Percentiles rank a stretch among this genome's conserved stretches.
Conservation (phyloP, 2,113 vertebrate genomes). For the Acrocephalus kingi region DNA sequence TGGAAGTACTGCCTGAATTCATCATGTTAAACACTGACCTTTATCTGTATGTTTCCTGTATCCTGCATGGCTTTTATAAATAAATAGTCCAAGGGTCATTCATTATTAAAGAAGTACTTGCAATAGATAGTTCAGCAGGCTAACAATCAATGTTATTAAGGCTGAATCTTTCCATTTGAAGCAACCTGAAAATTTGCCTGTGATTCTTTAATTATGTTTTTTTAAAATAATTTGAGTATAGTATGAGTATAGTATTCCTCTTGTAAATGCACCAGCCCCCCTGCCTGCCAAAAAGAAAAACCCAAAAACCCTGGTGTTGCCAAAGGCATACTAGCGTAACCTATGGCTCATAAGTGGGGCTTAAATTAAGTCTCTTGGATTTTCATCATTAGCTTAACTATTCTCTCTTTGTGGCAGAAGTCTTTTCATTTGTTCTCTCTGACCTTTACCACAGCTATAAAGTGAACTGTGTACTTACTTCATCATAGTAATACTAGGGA, state of each 20-base stretch:
- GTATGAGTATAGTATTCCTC: not conserved
- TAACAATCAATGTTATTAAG: not conserved
- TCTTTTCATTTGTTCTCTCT: not conserved
- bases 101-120: not conserved
- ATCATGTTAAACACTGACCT: not conserved
- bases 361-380: not conserved
- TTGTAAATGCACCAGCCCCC: not conserved
- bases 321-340: not conserved
- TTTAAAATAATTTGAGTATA: too few relatives aligned
- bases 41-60: not conserved
- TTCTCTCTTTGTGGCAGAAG: not conserved
- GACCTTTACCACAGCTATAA: not conserved
- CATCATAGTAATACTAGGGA: not conserved
- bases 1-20: not conserved
- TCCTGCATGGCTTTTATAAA: not conserved
- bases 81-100: not conserved
- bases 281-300: not conserved
- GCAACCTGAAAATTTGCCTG: not conserved
- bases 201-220: not conserved
- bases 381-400: not conserved
- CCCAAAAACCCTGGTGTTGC: not conserved
- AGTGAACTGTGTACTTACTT: not conserved
- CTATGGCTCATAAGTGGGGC: not conserved
- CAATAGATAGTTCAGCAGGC: not conserved
- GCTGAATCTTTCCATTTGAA: not conserved